phyloP scores from a whole-genome alignment of 2,797 vertebrate species.

The Xenopus petersii region DNA sequence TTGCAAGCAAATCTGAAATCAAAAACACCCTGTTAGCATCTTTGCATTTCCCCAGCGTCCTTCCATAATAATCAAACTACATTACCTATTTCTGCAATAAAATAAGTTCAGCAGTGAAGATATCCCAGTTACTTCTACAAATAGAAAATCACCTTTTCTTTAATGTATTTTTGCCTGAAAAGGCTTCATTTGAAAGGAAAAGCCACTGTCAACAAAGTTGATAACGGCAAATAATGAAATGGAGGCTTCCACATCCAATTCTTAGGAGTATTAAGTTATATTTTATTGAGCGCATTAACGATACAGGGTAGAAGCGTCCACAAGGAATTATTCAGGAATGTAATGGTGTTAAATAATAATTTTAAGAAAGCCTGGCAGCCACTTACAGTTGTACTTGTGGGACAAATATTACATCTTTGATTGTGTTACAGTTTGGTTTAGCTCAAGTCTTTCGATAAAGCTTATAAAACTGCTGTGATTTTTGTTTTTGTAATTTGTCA shows the following conservation, averaged over 20 bases:
- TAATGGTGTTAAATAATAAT: not conserved
- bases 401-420: too few relatives aligned
- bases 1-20: not conserved
- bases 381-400: too few relatives aligned
- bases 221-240: not conserved
- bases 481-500: too few relatives aligned
- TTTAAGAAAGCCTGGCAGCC: not conserved
- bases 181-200: not conserved
- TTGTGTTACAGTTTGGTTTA: too few relatives aligned
- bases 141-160: not conserved
- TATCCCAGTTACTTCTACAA: not conserved
- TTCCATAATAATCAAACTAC: constrained; percentile 15
- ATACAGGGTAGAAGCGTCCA: not conserved
- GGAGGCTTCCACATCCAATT: not conserved
- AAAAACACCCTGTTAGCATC: not conserved
- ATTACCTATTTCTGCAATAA: not conserved
- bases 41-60: constrained; percentile 15
- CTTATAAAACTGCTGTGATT: too few relatives aligned
- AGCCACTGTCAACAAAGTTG: not conserved
- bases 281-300: not conserved
- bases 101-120: not conserved
- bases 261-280: not conserved
- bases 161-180: not conserved
- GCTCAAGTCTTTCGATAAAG: too few relatives aligned
- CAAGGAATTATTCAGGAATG: not conserved